Percentiles rank a stretch among this genome's conserved stretches.
Evolutionary conservation across 2,888 invertebrate genomes (phyloP).

Genomic region (Drosophila lutescens): DNA sequence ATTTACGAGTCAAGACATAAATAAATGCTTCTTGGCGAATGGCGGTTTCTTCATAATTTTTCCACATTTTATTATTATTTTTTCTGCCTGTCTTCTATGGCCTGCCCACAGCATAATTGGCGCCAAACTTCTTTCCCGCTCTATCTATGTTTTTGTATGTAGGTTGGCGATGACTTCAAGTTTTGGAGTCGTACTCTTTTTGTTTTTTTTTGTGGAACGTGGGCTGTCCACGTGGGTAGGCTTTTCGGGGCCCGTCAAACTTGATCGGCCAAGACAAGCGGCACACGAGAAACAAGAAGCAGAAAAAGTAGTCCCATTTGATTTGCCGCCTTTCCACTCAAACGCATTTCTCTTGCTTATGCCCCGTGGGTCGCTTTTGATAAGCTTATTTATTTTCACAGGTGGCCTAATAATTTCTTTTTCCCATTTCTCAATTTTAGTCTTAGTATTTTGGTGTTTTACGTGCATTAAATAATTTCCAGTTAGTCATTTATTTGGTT

Average conservation of each 20-base stretch:
- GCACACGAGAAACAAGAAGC: constrained; percentile 21
- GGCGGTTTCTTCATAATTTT: constrained; percentile 42
- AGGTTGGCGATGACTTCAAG: constrained; percentile 37
- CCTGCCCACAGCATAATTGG: constrained; percentile 46
- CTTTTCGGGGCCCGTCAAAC: constrained; percentile 39
- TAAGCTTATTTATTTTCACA: constrained; percentile 72
- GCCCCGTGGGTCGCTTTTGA: constrained; percentile 59
- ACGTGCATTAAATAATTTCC: constrained; percentile 48
- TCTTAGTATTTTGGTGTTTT: constrained; percentile 17
- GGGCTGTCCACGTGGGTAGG: constrained; percentile 43
- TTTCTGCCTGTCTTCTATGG: constrained; percentile 14
- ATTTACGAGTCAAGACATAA: constrained; percentile 69
- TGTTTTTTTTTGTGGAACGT: constrained; percentile 11
- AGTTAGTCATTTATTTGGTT: constrained; percentile 18
- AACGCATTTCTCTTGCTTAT: constrained; percentile 25
- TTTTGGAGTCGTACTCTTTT: constrained; percentile 19
- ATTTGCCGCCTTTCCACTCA: constrained; percentile 22
- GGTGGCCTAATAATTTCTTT: constrained; percentile 62
- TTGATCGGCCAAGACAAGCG: constrained; percentile 27
- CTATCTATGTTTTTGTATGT: constrained; percentile 17
- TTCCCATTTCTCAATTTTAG: constrained; percentile 3
- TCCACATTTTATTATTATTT: constrained; percentile 36
- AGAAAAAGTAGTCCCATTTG: constrained; percentile 33
- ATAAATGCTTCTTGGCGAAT: constrained; percentile 46
- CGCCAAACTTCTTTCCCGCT: constrained; percentile 34